A percentile compares a stretch with the other conserved stretches of the same genome.
Evolutionary conservation across 1,140 invertebrate genomes (phyloP).

Genomic region (Drosophila sp.): DNA sequence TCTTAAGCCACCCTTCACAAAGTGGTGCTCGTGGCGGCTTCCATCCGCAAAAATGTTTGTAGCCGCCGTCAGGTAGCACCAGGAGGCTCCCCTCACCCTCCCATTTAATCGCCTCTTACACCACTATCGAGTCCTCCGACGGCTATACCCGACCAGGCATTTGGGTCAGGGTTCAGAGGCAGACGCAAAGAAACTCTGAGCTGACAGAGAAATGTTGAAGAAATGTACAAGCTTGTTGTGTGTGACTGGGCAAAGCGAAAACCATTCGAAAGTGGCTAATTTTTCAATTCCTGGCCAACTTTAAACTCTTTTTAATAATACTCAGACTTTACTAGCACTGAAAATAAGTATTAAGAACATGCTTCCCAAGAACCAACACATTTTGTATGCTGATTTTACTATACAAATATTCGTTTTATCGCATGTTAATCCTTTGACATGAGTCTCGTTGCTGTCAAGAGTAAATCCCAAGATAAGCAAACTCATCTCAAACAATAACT

Average conservation of each 20-base stretch:
- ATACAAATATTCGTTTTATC: background rate
- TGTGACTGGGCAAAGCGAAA: slow-evolving; percentile 31
- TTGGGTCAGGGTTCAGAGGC: slow-evolving; percentile 69
- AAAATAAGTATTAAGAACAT: background rate
- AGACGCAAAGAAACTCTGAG: slow-evolving; percentile 50
- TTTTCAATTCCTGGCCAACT: slow-evolving; percentile 26
- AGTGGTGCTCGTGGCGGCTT: slow-evolving; percentile 73
- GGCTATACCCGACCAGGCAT: slow-evolving; percentile 31
- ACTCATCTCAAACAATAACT: no score
- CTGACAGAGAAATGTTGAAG: slow-evolving; percentile 64
- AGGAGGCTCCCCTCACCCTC: slow-evolving; percentile 1
- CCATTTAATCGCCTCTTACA: no score
- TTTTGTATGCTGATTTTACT: background rate
- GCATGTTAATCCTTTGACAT: no score
- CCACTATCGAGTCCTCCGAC: no score
- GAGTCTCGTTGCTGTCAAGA: no score
- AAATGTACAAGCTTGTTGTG: slow-evolving; percentile 30
- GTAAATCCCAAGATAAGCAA: no score
- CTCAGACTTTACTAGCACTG: background rate
- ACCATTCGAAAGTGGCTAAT: slow-evolving; percentile 28
- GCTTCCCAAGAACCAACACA: background rate
- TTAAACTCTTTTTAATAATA: background rate
- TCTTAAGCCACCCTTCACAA: slow-evolving; percentile 57
- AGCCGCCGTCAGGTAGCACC: slow-evolving; percentile 48
- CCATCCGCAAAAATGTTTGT: slow-evolving; percentile 81